Percentiles rank a stretch among this genome's conserved stretches.
phyloP scores from a whole-genome alignment of 1,140 invertebrate genomes.

The Aphidius gifuensis region DNA sequence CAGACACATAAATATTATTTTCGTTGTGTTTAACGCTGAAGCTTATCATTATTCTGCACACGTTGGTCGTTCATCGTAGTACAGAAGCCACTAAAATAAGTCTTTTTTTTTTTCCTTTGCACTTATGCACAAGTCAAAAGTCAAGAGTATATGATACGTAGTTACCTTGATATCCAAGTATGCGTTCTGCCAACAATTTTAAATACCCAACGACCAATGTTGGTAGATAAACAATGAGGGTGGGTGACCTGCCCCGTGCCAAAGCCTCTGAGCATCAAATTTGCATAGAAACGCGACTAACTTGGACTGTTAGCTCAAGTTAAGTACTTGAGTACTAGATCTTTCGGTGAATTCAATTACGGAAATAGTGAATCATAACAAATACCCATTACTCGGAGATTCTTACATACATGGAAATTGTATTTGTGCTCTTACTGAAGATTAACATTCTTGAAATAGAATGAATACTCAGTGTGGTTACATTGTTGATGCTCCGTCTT shows the following conservation, averaged over 20 bases:
- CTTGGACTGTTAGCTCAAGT: constrained; percentile 41
- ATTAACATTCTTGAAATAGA: no score
- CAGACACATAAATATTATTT: constrained; percentile 29
- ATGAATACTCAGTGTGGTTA: no score
- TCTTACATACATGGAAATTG: neutral
- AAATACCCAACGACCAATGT: neutral
- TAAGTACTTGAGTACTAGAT: constrained; percentile 5
- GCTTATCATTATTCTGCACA: constrained; percentile 49
- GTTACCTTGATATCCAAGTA: neutral
- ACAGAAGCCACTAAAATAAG: constrained; percentile 38
- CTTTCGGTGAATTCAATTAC: constrained; percentile 41
- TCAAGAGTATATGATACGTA: neutral
- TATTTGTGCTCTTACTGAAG: no score
- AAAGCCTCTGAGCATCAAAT: constrained; percentile 44
- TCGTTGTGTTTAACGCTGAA: constrained; percentile 37
- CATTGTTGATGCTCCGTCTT: no score
- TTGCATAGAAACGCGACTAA: constrained; percentile 49
- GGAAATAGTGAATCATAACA: constrained; percentile 36
- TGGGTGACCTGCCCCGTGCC: constrained; percentile 24
- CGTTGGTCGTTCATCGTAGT: constrained; percentile 45
- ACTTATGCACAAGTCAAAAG: constrained; percentile 1
- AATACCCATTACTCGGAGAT: constrained; percentile 14
- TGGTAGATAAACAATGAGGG: constrained; percentile 42
- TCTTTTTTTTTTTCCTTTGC: constrained; percentile 22
- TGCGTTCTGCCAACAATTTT: neutral